phyloP scores from a whole-genome alignment of 2,797 vertebrate species.

The Oreortyx pictus region DNA sequence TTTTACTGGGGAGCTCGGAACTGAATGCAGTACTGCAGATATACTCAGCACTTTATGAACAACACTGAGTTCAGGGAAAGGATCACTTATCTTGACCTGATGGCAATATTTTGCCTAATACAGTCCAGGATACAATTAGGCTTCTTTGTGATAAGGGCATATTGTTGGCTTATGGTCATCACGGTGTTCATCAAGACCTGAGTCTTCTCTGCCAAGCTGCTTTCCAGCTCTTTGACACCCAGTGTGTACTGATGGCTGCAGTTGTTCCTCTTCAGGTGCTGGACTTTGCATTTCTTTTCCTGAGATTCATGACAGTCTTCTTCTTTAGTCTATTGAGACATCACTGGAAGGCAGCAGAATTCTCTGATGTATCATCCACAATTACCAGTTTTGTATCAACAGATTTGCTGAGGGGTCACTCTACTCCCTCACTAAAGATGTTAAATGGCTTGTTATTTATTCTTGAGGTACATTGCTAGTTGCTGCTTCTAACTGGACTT shows the following conservation, averaged over 20 bases:
- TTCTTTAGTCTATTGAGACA: not conserved
- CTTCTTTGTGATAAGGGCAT: not conserved
- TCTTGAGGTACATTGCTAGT: not conserved
- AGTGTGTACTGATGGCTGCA: rapidly evolving
- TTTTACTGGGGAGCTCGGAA: not conserved
- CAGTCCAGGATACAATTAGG: not conserved
- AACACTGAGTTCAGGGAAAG: not conserved
- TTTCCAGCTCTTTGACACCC: not conserved
- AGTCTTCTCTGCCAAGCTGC: not conserved
- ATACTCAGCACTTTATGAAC: not conserved
- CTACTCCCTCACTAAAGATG: not conserved
- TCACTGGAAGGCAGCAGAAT: not conserved
- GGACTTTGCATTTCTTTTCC: not conserved
- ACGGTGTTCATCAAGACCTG: not conserved
- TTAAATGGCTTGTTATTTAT: not conserved
- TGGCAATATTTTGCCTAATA: not conserved
- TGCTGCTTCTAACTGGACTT: not conserved
- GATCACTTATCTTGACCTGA: not conserved
- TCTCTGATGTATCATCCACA: not conserved
- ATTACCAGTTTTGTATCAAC: not conserved
- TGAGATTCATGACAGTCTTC: not conserved
- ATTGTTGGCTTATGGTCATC: not conserved
- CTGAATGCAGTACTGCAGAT: not conserved
- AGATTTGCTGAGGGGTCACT: not conserved
- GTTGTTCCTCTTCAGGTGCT: not conserved